These are phyloP conservation scores for Rambutsinella grinnellia DNA, from an alignment of 2,888 invertebrate species.

Conservation along the genomic window DNA sequence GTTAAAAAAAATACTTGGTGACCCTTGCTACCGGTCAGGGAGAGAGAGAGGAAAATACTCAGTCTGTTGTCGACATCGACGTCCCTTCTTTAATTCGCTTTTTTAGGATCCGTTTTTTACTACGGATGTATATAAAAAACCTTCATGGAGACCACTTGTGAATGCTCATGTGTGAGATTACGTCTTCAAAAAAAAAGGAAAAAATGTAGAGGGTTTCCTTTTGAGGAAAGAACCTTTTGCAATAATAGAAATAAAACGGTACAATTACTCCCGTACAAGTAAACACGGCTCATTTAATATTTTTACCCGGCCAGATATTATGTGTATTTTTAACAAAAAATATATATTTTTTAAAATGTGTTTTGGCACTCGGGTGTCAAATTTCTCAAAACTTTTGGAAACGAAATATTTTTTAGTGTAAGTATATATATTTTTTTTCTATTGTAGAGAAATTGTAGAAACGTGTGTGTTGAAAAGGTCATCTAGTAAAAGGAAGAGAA, in stretches of 20 bases:
- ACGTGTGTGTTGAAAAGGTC: too few relatives aligned
- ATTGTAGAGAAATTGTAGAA: too few relatives aligned
- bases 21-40: conserved; percentile 44
- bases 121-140: background rate
- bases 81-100: background rate
- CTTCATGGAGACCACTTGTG: background rate
- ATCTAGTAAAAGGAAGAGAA: too few relatives aligned
- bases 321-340: background rate
- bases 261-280: background rate
- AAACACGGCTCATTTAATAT: background rate
- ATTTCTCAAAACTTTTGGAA: too few relatives aligned
- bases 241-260: background rate
- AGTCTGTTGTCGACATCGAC: background rate
- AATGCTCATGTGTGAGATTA: background rate
- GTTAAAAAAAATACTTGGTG: conserved; percentile 28
- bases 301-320: too few relatives aligned
- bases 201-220: background rate
- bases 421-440: too few relatives aligned
- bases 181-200: background rate
- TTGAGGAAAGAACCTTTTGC: background rate
- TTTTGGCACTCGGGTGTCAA: conserved; percentile 41
- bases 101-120: background rate
- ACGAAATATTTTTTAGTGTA: too few relatives aligned
- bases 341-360: background rate
- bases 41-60: background rate